Evolutionary conservation across 2,113 vertebrate species (phyloP), one percentile per base, ranked within the genome.

Genomic region (Tachysurus fulvidraco): DNA sequence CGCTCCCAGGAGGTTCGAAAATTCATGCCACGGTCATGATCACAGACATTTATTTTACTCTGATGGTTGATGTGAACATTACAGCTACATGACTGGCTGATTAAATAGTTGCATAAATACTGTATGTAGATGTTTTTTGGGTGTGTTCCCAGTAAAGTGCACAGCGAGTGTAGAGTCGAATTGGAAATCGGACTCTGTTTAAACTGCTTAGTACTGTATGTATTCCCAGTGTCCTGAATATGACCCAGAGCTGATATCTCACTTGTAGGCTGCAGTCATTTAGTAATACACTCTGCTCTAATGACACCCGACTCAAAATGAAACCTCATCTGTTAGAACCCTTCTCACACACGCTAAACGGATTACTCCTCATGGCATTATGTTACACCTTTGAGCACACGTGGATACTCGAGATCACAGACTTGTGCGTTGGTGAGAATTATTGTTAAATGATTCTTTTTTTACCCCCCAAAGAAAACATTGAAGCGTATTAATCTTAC

Each of bases 351-450:
- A 21, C 10, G 16, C n/a, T 78, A 52, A 85, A 78, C 54, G n/a
- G 59, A 85, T 78, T 78, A 30, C 59, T 67, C 44, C 59, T 16
- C 8, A 57, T 55, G n/a, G 74, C 76, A 46, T 85, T 67, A 80
- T 79, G 84, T 85, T 67, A 78, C 84, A 65, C 83, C 14, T 76
- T 78, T 85, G 46, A 30, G 60, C 76, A 28, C 28, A 12, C 16
- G 17, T 60, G 25, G 59, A 78, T 65, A 78, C 59, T 52, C 30
- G 71, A 64, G 46, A 55, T n/a, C 41, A 21, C 28, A 41, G 12
- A 71, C 23, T 25, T 25, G 52, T 52, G 1, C 59, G n/a, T 64
- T 16, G 25, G 41, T 46, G 41, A 55, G 25, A n/a, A 54, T 28
- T 54, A 55, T 55, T 54, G 46, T 78, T 54, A 54, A 78, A 28